Evolutionary conservation across 2,797 vertebrate genomes (phyloP).

Genomic region (Pyrocephalus nanus): DNA sequence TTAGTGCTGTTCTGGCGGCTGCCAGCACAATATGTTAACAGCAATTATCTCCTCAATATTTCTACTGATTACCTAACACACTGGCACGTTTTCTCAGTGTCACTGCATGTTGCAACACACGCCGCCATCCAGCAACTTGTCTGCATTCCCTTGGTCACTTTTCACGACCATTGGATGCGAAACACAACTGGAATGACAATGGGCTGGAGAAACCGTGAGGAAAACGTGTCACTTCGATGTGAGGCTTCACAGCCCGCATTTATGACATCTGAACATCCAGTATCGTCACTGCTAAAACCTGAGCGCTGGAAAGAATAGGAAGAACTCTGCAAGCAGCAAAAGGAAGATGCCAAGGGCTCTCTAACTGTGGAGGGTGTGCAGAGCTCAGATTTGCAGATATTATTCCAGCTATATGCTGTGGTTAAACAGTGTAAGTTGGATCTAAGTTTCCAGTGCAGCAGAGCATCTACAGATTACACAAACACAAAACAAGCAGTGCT

Average conservation of each 20-base stretch:
- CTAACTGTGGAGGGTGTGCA: background rate
- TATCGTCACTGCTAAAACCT: background rate
- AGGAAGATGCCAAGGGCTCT: background rate
- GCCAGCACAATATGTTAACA: constrained; percentile 55
- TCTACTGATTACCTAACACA: constrained; percentile 54
- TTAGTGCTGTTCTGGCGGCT: constrained; percentile 6
- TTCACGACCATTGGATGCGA: background rate
- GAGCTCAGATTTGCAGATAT: background rate
- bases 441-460: background rate
- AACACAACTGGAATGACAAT: constrained; percentile 7
- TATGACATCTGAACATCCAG: background rate
- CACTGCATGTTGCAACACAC: constrained; percentile 23
- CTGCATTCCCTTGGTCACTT: constrained; percentile 48
- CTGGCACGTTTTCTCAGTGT: constrained; percentile 37
- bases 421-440: background rate
- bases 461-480: background rate
- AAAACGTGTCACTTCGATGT: background rate
- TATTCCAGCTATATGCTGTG: background rate
- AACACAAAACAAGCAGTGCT: background rate
- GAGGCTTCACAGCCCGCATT: constrained; percentile 8
- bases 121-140: constrained; percentile 11
- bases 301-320: background rate
- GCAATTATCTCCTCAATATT: constrained; percentile 63
- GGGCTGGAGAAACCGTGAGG: background rate
- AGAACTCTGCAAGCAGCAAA: background rate